Base-by-base conservation (phyloP, 2,113 vertebrate genomes). In the Tricholaema leucomelas region DNA sequence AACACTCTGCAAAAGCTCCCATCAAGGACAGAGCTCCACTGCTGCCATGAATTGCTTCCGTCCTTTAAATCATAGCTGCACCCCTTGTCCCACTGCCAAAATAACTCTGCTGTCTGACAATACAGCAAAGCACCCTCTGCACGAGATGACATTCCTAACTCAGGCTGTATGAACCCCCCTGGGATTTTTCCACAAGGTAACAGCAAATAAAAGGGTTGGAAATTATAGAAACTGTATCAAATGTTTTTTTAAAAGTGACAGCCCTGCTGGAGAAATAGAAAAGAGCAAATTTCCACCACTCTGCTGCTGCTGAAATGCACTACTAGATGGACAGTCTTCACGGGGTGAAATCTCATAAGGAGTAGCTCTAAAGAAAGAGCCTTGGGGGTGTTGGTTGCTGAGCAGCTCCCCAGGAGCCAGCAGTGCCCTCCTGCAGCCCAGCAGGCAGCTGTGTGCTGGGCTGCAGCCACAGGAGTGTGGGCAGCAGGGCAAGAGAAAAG, bases 41-140 rank as follows among this genome's bases (percentile, higher is more conserved):
- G 50, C 66, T 91, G 81, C 54, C 89, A 88, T 70, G 94, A 93
- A 91, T 92, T 87, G 84, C 30, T 90, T 11, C 58, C 0, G 0
- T 91, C 82, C 85, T 94, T 86, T 95, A 95, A 91, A 94, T 95
- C 85, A 86, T 8, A 78, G 85, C 65, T 69, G 69, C 86, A 83
- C 81, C 66, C 83, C 71, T 95, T 93, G 81, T 90, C 83, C 77
- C 55, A 24, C 50, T 94, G 82, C 86, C 93, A 90, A 54, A 94
- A 90, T 33, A 88, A 60, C 76, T 86, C 79, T 21, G 52, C 15
- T 84, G 71, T 54, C 54, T 78, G 82, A 86, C 79, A 83, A 24
- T 5, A 24, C 54, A 46, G 60, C 52, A 87, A 89, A 88, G 80
- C 56, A 66, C 6, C 23, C 78, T 44, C 85, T 67, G 72, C 76